Conservation (phyloP, 2,888 invertebrate species). For the Coenonympha glycerion region DNA sequence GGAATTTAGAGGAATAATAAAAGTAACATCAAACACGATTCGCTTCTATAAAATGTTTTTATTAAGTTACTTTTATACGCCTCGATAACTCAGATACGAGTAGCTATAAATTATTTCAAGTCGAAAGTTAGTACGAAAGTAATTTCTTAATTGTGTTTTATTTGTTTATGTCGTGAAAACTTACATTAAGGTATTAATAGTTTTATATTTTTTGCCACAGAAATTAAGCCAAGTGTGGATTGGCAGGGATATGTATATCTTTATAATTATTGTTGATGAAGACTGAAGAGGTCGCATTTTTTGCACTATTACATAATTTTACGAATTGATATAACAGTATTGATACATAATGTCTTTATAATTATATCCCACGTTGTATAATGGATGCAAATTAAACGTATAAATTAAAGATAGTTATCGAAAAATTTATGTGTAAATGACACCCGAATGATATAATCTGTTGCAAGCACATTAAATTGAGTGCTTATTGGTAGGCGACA, state of each 20-base stretch:
- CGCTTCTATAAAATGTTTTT: background rate
- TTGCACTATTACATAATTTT: background rate
- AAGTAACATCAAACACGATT: background rate
- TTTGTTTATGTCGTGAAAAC: no score
- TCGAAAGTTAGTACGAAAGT: no score
- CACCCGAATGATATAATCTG: slow-evolving; percentile 19
- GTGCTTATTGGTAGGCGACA: slow-evolving; percentile 3
- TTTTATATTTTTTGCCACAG: no score
- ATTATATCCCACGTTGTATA: background rate
- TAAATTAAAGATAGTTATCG: slow-evolving; percentile 19
- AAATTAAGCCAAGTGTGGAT: no score
- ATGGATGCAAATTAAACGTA: slow-evolving; percentile 9
- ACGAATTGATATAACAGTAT: background rate
- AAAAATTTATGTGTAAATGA: slow-evolving; percentile 21
- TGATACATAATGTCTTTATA: background rate
- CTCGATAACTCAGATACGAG: background rate
- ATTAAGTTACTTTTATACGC: background rate
- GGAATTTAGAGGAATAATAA: background rate
- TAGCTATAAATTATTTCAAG: background rate
- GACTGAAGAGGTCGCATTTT: no score
- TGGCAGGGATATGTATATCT: no score
- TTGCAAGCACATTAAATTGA: slow-evolving; percentile 17
- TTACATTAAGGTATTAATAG: no score
- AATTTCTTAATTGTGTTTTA: no score
- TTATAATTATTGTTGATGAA: no score